phyloP scores from a whole-genome alignment of 2,113 vertebrate genomes.

The Acanthochromis polyacanthus region DNA sequence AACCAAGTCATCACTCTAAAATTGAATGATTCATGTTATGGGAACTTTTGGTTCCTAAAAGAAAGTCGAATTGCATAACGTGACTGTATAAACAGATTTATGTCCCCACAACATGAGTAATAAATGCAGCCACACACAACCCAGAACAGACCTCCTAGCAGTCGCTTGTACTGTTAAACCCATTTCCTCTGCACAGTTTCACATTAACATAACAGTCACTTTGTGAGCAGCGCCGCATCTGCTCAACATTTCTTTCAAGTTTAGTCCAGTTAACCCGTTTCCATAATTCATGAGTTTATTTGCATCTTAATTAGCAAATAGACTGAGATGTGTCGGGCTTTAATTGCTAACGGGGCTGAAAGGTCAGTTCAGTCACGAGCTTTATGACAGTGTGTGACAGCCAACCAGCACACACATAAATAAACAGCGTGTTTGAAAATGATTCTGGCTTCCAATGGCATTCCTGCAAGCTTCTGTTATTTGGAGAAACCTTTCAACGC shows the following conservation, averaged over 20 bases:
- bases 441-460: not conserved
- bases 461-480: slow-evolving; percentile 1
- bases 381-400: slow-evolving; percentile 30
- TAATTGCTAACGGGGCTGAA: slow-evolving; percentile 81
- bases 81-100: no score
- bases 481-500: not conserved
- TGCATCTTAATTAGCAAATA: slow-evolving; percentile 83
- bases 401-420: slow-evolving; percentile 13
- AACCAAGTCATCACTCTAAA: no score
- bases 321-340: slow-evolving; percentile 81
- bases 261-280: slow-evolving; percentile 81
- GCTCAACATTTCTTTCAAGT: slow-evolving; percentile 48
- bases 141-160: not conserved
- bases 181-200: no score
- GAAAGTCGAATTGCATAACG: no score
- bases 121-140: not conserved
- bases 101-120: no score
- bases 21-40: no score
- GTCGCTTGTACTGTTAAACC: not conserved
- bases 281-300: slow-evolving; percentile 80
- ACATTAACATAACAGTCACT: slow-evolving; percentile 25
- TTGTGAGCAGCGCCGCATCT: slow-evolving; percentile 22
- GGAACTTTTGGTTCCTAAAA: no score
- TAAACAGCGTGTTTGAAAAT: not conserved
- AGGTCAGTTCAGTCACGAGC: slow-evolving; percentile 72